These are phyloP conservation scores for Mythimna loreyi DNA, from an alignment of 2,888 invertebrate genomes.

Conservation along the genomic window DNA sequence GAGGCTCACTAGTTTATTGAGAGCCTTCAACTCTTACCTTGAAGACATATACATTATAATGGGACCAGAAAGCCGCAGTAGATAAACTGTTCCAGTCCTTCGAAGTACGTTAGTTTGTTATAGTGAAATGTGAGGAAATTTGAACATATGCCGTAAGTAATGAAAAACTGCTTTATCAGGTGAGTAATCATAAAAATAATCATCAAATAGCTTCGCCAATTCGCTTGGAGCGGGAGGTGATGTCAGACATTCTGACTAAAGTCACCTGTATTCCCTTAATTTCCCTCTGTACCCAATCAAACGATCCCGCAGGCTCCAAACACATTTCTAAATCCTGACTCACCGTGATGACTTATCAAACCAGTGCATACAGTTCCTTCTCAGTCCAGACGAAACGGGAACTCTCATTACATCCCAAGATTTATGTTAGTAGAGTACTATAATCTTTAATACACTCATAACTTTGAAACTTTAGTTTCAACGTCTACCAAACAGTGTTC, in stretches of 20 bases:
- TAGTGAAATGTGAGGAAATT: neutral
- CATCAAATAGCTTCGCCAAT: too few relatives aligned
- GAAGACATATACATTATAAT: too few relatives aligned
- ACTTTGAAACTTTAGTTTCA: constrained; percentile 25
- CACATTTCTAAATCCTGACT: neutral
- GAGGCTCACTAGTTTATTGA: too few relatives aligned
- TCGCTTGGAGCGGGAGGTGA: too few relatives aligned
- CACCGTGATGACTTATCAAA: neutral
- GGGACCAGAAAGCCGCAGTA: too few relatives aligned
- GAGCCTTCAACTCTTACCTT: too few relatives aligned
- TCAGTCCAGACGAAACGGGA: constrained; percentile 27
- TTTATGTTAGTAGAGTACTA: constrained; percentile 26
- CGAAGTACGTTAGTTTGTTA: too few relatives aligned
- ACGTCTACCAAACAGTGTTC: constrained; percentile 8
- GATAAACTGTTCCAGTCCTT: too few relatives aligned
- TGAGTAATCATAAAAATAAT: neutral
- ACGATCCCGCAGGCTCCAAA: too few relatives aligned
- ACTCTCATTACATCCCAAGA: constrained; percentile 11
- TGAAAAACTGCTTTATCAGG: neutral
- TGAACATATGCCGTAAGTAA: neutral
- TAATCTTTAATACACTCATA: constrained; percentile 32
- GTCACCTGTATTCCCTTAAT: too few relatives aligned
- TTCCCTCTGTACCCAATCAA: too few relatives aligned
- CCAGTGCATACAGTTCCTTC: neutral
- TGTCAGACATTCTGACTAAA: too few relatives aligned